Base-by-base conservation (phyloP, 2,113 vertebrate genomes). In the Patagioenas fasciata region DNA sequence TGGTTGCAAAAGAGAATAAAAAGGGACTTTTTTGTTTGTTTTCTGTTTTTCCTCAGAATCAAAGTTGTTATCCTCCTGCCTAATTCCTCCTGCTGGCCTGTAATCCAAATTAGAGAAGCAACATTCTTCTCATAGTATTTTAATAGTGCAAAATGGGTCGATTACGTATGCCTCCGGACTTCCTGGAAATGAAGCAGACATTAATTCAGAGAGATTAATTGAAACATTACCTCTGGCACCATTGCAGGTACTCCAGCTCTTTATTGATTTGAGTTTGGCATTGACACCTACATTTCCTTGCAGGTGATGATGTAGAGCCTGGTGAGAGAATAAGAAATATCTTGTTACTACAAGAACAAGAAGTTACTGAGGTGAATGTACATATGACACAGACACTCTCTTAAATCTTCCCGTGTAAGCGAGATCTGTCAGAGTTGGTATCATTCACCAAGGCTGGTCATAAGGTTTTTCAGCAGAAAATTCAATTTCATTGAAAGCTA, bases 101-200 rank as follows among this genome's bases (percentile, higher is more conserved):
- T 13, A 58, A 70, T 40, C 26, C 70, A 85, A 80, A 58, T 29
- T 4, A 40, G 6, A 70, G 34, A 62, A 58, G 36, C 21, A 36
- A 15, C 9, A 11, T 73, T 88, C 70, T 50, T 54, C 87, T 83
- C 66, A 11, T 14, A 18, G n/a, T 62, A 32, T 71, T 89, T 44
- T 66, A 91, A 62, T 6, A 60, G 58, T 31, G 26, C 50, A 54
- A 73, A 91, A 64, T 3, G 5, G 29, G 26, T 48, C 57, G 69
- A 82, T 95, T 90, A 90, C 51, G 5, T 83, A 93, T 66, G 38
- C 80, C 42, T 71, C 77, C 91, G 85, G 86, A 72, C 50, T 97
- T 97, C 91, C 95, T 97, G 95, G 95, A 97, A 97, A 93, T 77
- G 80, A 88, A 40, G 85, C 42, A 85, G 53, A 5, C 56, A 71